Evolutionary conservation across 2,797 vertebrate genomes (phyloP), one percentile per base, ranked within the genome.

Genomic region (Sarcoramphus papa): DNA sequence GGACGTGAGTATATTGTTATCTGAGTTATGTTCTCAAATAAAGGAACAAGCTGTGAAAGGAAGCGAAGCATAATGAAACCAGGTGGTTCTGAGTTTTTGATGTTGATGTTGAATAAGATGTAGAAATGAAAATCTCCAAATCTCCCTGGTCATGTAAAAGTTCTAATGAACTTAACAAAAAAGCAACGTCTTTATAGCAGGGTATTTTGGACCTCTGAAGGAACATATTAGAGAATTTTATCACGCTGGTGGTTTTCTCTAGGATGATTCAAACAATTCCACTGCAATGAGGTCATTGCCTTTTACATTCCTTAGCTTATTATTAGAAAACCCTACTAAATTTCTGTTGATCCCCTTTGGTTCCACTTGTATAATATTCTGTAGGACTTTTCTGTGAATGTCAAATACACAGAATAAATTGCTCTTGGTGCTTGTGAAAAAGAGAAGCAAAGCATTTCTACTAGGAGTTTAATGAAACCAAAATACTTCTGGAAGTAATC

Each of bases 1-100:
- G 93, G 98, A 98, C 91, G 98, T 98, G 95, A 98, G 98, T 98
- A 75, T 68, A 50, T 60, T 92, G 41, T 73, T 84, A n/a, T 28
- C 90, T 94, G 81, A 94, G 79, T 95, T 96, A 50, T 88, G 78
- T 63, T 95, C 91, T 93, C 88, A 93, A 84, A 94, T 92, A 68
- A 92, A 97, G 65, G 60, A 92, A 92, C 90, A 92, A 94, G 89
- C 96, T 97, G 97, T 91, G 95, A 90, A 92, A 95, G 96, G 97
- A 97, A 96, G 92, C 14, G 76, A 77, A 84, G 94, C 95, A 81
- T 95, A 95, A 93, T 89, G 91, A 91, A 94, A 88, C 92, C 96
- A 97, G 96, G 96, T 97, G 97, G 95, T 82, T 91, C 74, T 88
- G 78, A 41, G 84, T 78, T 97, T 97, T 81, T 97, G 93, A 86